A percentile compares a stretch with the other conserved stretches of the same genome.
Evolutionary conservation across 2,797 vertebrate species (phyloP).

Genomic region (Phalanger gymnotis): DNA sequence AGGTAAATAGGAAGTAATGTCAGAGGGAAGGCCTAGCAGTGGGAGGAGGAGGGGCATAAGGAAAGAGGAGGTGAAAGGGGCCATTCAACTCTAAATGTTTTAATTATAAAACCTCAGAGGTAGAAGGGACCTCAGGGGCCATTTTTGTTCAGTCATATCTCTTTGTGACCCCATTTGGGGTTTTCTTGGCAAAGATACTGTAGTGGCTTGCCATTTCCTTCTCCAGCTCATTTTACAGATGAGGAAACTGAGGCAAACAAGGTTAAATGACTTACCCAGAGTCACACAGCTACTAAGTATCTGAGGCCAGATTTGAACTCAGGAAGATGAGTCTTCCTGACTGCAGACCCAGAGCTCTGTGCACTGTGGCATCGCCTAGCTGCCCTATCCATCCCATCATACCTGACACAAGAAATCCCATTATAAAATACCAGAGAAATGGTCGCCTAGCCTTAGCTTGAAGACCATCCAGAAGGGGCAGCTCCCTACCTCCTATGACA

Average conservation of each 20-base stretch:
- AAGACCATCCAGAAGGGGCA: background rate
- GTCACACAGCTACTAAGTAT: background rate
- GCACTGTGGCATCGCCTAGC: background rate
- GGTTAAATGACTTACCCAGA: background rate
- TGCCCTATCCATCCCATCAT: background rate
- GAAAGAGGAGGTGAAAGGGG: background rate
- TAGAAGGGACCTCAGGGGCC: background rate
- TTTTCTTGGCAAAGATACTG: background rate
- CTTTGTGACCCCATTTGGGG: background rate
- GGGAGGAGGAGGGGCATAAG: background rate
- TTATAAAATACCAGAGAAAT: background rate
- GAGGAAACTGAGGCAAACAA: background rate
- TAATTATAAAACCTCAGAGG: background rate
- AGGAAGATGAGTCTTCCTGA: background rate
- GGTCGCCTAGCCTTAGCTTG: background rate
- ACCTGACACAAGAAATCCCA: background rate
- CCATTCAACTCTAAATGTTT: background rate
- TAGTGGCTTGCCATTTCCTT: background rate
- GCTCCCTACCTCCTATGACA: background rate
- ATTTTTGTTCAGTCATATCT: background rate
- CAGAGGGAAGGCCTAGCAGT: background rate
- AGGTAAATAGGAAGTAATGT: background rate
- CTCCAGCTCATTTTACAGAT: background rate
- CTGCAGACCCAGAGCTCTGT: background rate
- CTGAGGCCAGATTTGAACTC: background rate